Conservation (phyloP, 1,140 invertebrate species). For the Diorhabda carinulata region DNA sequence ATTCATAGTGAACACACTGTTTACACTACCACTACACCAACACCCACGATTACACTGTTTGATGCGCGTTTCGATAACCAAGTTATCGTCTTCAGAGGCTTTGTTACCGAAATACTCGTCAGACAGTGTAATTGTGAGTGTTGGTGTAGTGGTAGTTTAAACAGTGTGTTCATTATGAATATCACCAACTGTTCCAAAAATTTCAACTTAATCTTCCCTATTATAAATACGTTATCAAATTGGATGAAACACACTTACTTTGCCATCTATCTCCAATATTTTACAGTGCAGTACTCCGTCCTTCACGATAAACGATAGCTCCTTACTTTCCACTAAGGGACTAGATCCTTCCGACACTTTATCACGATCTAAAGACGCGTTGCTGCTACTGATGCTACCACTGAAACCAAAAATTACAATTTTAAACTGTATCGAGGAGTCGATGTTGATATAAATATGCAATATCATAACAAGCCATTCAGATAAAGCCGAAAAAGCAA, state of each 20-base stretch:
- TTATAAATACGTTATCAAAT: too few relatives aligned
- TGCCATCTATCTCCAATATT: constrained; percentile 74
- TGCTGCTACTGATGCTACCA: constrained; percentile 51
- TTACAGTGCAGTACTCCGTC: constrained; percentile 77
- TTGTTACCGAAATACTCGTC: too few relatives aligned
- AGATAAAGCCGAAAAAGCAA: not conserved
- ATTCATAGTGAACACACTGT: too few relatives aligned
- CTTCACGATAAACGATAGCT: constrained; percentile 47
- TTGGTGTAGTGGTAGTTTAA: too few relatives aligned
- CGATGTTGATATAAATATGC: too few relatives aligned
- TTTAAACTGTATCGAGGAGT: too few relatives aligned
- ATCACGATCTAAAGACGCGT: constrained; percentile 46
- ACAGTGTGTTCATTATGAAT: too few relatives aligned
- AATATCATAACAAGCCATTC: not conserved
- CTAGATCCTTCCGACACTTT: constrained; percentile 42
- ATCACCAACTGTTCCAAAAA: constrained; percentile 2
- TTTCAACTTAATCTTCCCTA: too few relatives aligned
- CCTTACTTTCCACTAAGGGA: constrained; percentile 35
- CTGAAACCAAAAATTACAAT: constrained; percentile 28
- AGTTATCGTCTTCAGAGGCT: too few relatives aligned
- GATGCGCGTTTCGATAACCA: not conserved
- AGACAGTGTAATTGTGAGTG: too few relatives aligned
- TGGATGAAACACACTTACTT: constrained; percentile 53
- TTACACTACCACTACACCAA: too few relatives aligned
- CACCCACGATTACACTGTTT: not conserved